Percentiles rank a stretch among this genome's conserved stretches.
phyloP scores from a whole-genome alignment of 2,797 vertebrate species.

The Garrulus glandarius region DNA sequence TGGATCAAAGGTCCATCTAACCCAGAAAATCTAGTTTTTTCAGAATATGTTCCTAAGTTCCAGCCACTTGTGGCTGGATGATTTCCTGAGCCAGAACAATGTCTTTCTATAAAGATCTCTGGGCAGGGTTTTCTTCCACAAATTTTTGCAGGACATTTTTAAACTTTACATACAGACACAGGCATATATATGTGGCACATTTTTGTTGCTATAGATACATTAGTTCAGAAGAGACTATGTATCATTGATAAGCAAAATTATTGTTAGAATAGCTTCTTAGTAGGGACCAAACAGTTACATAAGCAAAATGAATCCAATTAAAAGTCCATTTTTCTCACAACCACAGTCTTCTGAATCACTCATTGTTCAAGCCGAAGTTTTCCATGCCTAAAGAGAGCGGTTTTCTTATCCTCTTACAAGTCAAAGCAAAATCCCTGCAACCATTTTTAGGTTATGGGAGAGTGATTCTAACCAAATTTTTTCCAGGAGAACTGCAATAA shows the following conservation, averaged over 20 bases:
- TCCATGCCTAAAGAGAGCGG: constrained; percentile 11
- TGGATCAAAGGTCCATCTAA: constrained; percentile 9
- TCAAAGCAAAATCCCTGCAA: constrained; percentile 35
- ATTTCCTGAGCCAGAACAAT: constrained; percentile 9
- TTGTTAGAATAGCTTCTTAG: neutral
- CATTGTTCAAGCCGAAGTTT: constrained; percentile 48
- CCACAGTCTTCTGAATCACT: constrained; percentile 49
- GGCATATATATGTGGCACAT: neutral
- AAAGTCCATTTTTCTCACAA: constrained; percentile 28
- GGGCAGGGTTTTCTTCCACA: neutral
- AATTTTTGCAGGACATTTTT: neutral
- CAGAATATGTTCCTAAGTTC: neutral
- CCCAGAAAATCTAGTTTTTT: constrained; percentile 3
- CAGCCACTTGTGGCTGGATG: neutral
- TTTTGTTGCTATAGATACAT: neutral
- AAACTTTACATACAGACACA: neutral
- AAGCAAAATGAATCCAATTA: constrained; percentile 49
- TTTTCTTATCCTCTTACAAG: constrained; percentile 16
- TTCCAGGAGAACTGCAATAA: constrained; percentile 40
- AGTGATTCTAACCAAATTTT: constrained; percentile 47
- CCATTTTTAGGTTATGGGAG: constrained; percentile 54
- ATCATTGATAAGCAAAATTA: neutral
- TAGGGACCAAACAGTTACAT: constrained; percentile 12
- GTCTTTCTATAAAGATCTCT: neutral
- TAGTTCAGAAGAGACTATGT: neutral